phyloP scores from a whole-genome alignment of 2,797 vertebrate species.

The Rhinogobio ventralis region DNA sequence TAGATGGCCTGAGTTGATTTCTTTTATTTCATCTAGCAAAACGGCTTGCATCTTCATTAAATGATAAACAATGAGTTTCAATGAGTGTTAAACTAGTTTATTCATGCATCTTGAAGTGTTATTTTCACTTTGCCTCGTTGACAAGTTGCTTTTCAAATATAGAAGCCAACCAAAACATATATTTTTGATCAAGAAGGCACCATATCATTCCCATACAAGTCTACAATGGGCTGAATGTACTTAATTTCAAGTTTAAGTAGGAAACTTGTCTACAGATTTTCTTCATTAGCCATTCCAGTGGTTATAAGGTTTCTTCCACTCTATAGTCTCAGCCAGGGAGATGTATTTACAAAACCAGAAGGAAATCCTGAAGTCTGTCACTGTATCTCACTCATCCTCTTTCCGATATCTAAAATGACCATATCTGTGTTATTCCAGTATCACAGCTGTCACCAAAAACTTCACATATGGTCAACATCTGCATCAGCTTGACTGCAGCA shows the following conservation, averaged over 20 bases:
- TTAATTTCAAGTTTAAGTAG: slow-evolving; percentile 1
- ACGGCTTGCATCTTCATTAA: background rate
- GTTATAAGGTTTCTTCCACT: background rate
- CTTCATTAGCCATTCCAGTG: background rate
- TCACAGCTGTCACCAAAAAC: slow-evolving; percentile 9
- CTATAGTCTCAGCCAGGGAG: slow-evolving; percentile 14
- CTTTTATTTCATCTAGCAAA: background rate
- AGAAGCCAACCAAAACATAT: background rate
- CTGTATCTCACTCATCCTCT: background rate
- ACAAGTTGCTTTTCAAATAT: background rate
- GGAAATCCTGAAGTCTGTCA: slow-evolving; percentile 14
- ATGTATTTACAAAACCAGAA: background rate
- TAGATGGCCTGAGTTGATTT: background rate
- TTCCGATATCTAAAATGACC: background rate
- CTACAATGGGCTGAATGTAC: background rate
- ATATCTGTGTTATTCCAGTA: slow-evolving; percentile 15
- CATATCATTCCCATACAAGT: background rate
- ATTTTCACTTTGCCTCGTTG: background rate
- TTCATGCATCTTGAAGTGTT: background rate
- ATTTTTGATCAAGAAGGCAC: background rate
- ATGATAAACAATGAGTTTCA: slow-evolving; percentile 16
- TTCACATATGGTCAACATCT: background rate
- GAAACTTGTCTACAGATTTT: background rate
- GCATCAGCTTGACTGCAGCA: background rate
- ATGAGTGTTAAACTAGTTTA: background rate